phyloP scores from a whole-genome alignment of 92 coral and sea anemone genomes.

The Paramuricea clavata region DNA sequence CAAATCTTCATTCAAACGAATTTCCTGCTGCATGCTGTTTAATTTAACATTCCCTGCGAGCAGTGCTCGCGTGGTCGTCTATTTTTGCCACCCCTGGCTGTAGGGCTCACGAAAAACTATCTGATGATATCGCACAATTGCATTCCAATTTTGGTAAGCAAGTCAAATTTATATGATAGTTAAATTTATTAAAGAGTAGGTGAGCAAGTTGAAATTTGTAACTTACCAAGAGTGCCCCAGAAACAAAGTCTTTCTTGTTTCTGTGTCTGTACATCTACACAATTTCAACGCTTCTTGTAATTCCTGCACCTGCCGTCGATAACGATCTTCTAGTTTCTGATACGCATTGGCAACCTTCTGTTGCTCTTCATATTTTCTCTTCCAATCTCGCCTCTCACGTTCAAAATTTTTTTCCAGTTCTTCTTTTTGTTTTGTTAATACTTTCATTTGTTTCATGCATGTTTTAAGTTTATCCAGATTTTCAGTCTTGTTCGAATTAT shows the following conservation, averaged over 20 bases:
- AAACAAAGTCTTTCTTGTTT: slow-evolving; percentile 7
- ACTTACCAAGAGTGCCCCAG: slow-evolving; percentile 47
- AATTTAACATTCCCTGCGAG: too few species aligned
- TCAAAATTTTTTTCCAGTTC: slow-evolving; percentile 80
- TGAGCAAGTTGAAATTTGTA: neutral
- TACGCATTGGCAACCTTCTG: slow-evolving; percentile 98
- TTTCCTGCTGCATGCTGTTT: too few species aligned
- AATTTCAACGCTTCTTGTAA: slow-evolving; percentile 89
- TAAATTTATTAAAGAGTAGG: neutral
- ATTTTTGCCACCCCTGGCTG: too few species aligned
- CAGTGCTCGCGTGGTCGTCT: too few species aligned
- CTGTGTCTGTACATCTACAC: slow-evolving; percentile 78
- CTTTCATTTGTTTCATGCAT: slow-evolving; percentile 66
- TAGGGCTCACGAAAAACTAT: too few species aligned
- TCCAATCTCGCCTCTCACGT: slow-evolving; percentile 81
- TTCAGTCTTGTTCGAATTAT: slow-evolving; percentile 23
- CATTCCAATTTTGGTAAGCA: too few species aligned
- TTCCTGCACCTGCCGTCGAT: slow-evolving; percentile 93
- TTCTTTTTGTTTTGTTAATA: slow-evolving; percentile 75
- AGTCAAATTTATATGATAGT: too few species aligned
- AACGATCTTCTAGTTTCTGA: slow-evolving; percentile 97
- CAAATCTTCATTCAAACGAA: too few species aligned
- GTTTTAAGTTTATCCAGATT: slow-evolving; percentile 36
- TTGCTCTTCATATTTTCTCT: slow-evolving; percentile 93
- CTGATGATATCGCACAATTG: too few species aligned